A percentile compares a stretch with the other conserved stretches of the same genome.
Conservation (phyloP, 2,888 invertebrate species). For the Globia sparganii region DNA sequence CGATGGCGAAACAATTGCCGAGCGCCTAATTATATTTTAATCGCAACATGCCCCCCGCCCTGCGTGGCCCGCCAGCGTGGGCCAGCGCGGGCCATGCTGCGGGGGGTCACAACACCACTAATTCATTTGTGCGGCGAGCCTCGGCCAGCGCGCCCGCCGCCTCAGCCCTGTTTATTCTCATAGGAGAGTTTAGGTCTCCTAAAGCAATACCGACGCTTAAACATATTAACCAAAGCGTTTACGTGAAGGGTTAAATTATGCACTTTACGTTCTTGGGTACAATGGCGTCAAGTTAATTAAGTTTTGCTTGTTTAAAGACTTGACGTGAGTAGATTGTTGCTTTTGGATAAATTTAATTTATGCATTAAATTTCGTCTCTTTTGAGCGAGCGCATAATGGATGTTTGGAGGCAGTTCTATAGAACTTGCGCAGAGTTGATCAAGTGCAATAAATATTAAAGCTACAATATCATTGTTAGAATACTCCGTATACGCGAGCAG, state of each 20-base stretch:
- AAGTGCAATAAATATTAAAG: conserved; percentile 90
- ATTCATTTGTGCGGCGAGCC: conserved; percentile 87
- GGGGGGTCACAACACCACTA: conserved; percentile 81
- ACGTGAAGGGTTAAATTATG: conserved; percentile 88
- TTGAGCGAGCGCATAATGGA: conserved; percentile 75
- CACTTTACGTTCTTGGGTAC: conserved; percentile 85
- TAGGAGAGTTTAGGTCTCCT: conserved; percentile 89
- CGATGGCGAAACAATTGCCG: conserved; percentile 90
- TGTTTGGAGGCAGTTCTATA: conserved; percentile 58
- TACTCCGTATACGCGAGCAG: conserved; percentile 80
- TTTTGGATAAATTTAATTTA: conserved; percentile 80
- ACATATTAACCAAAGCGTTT: conserved; percentile 89
- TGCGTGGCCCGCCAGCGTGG: conserved; percentile 65
- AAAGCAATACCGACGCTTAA: conserved; percentile 88
- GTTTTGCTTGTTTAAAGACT: conserved; percentile 86
- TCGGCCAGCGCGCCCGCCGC: conserved; percentile 74
- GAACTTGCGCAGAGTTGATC: conserved; percentile 83
- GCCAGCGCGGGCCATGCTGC: conserved; percentile 60
- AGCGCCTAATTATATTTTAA: conserved; percentile 90
- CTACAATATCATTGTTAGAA: conserved; percentile 88
- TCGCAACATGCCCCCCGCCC: conserved; percentile 83
- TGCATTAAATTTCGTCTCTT: conserved; percentile 82
- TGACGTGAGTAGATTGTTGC: conserved; percentile 79
- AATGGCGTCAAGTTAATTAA: conserved; percentile 88
- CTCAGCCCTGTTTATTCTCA: conserved; percentile 88